Conservation (phyloP, 2,113 vertebrate species). For the Mobula birostris region DNA sequence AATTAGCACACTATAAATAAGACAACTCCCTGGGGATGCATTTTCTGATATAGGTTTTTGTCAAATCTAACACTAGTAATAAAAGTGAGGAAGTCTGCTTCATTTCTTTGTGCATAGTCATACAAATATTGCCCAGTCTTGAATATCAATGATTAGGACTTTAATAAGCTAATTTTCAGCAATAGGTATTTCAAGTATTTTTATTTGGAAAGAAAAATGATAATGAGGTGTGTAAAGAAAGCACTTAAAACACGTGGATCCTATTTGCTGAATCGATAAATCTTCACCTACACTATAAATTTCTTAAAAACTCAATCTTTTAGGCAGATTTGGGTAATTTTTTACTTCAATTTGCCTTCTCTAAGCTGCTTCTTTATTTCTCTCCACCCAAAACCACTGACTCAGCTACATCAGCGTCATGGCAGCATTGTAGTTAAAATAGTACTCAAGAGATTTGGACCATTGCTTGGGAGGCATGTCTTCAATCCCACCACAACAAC, state of each 20-base stretch:
- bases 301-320: neutral
- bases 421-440: too few relatives aligned
- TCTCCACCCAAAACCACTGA: neutral
- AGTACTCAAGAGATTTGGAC: too few relatives aligned
- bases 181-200: neutral
- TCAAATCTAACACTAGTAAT: too few relatives aligned
- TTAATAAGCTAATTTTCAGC: slow-evolving; percentile 3
- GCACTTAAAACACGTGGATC: neutral
- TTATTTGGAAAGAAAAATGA: neutral
- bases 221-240: neutral
- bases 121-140: neutral
- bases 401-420: too few relatives aligned
- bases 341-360: neutral
- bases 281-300: neutral
- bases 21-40: neutral
- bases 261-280: neutral
- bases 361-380: neutral
- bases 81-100: too few relatives aligned
- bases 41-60: neutral
- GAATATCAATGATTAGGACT: neutral
- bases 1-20: slow-evolving; percentile 1
- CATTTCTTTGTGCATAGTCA: too few relatives aligned
- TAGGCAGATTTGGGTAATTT: neutral
- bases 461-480: too few relatives aligned
- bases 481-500: too few relatives aligned